Base-by-base conservation (phyloP, 2,888 invertebrate genomes). In the Lampropteryx suffumata region DNA sequence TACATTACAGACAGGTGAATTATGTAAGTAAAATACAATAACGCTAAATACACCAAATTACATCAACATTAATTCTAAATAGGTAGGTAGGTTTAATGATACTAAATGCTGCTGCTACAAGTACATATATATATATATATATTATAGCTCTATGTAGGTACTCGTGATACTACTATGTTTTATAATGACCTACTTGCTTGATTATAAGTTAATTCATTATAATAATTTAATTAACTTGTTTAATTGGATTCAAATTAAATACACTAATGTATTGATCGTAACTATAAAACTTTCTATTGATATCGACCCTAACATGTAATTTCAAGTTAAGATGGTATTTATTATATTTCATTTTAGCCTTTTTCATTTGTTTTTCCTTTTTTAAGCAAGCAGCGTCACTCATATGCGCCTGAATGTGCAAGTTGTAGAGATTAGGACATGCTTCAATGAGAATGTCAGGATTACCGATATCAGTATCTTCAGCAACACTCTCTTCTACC, bases 251-350 rank as follows among this genome's bases (percentile, higher is more conserved):
- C 43, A 83, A 59, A 49, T 71, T 70, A 63, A 82, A 86, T 13
- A 82, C 76, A 54, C 73, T 67, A 28, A 80, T 30, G 62, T 62
- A 81, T 37, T 81, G 81, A 59, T 79, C 73, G 61, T 73, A 80
- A 24, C 62, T 59, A 52, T 69, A 66, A 26, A 69, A 39, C 48
- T 50, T 59, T 43, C 37, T 59, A 33, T 49, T 55, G 11, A 56
- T 45, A 35, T 41, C 29, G 39, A 48, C 50, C 34, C 45, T 57
- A 10, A 49, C 50, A 56, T 62, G 61, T 44, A 81, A 29, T 13
- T 64, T 62, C 13, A 79, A 50, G 55, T 69, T 67, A 34, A 84
- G 52, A 51, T 77, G 52, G 52, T 64, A 55, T 59, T 65, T 80
- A 12, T 61, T 56, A 33, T 40, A 64, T 45, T 44, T 69, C 34